Base-by-base conservation (phyloP, 2,888 invertebrate species). In the Timema cristinae region DNA sequence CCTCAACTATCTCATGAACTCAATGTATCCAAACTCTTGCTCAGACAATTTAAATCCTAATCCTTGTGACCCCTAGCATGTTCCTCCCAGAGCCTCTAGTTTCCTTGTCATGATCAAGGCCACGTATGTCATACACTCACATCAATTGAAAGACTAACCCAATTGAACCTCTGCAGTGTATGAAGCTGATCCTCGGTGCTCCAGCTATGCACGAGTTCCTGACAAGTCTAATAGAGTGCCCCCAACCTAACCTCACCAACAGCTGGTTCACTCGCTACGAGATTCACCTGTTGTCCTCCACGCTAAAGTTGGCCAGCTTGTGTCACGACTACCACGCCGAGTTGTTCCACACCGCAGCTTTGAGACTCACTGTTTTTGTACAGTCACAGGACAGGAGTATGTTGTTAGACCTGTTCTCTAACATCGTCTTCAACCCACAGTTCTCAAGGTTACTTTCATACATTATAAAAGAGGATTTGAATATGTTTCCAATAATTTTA, bases 181-280 rank as follows among this genome's bases (percentile, higher is more conserved):
- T 69, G 11, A 2, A 11, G 11, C 4, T n/a, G 11, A 11, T 72
- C 7, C 54, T 72, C 51, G 52, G 50, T 13, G 63, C 50, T n/a
- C 11, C 50, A 47, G 66, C 11, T 16, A 10, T 72, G 16, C 16
- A 76, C 61, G 75, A 77, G 50, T 81, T 82, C 71, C 71, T 80
- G 68, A 75, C 75, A 72, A 77, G 78, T 71, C 72, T 79, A 11
- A 76, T 75, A n/a, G 51, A 70, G 7, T 69, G 73, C 10, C 71
- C 73, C 54, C 68, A 66, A 10, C 13, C 67, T 8, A 56, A 77
- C 48, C 50, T 66, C 49, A 10, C 76, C n/a, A 67, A 68, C 66
- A 78, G 79, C 75, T 78, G 78, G 76, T 81, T 81, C 76, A 78
- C 79, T 13, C 78, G 78, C 70, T 79, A 78, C 78, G 82, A 82